Conservation (phyloP, 2,888 invertebrate species). For the Tuberolachnus salignus region DNA sequence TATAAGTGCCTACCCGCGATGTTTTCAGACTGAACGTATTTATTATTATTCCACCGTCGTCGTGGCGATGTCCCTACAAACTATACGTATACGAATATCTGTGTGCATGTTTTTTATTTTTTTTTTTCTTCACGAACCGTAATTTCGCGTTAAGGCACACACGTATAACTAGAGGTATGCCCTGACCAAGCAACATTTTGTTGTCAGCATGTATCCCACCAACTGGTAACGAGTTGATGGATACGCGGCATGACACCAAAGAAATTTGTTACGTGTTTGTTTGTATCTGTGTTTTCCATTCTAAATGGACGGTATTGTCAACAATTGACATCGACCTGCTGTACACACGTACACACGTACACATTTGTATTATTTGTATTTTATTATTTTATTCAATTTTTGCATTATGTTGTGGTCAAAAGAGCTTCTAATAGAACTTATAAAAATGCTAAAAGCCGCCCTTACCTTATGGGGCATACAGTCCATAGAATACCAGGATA, state of each 20-base stretch:
- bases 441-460: conserved; percentile 12
- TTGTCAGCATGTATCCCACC: background rate
- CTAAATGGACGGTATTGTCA: conserved; percentile 9
- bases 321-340: background rate
- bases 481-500: conserved; percentile 6
- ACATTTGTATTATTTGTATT: background rate
- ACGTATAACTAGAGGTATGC: too few species aligned
- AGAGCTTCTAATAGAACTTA: conserved; percentile 3
- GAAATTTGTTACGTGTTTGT: conserved; percentile 13
- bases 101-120: too few species aligned
- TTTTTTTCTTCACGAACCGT: too few species aligned
- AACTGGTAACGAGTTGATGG: conserved; percentile 17
- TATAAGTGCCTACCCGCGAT: too few species aligned
- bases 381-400: background rate
- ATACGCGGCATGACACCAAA: conserved; percentile 14
- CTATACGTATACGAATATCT: too few species aligned
- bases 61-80: too few species aligned
- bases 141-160: background rate
- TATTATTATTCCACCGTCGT: too few species aligned
- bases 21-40: too few species aligned
- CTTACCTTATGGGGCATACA: conserved; percentile 13
- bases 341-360: background rate
- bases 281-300: conserved; percentile 8
- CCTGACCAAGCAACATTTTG: conserved; percentile 9
- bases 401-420: conserved; percentile 7